Conservation (phyloP, 1,140 invertebrate species). For the Drosophila erecta region DNA sequence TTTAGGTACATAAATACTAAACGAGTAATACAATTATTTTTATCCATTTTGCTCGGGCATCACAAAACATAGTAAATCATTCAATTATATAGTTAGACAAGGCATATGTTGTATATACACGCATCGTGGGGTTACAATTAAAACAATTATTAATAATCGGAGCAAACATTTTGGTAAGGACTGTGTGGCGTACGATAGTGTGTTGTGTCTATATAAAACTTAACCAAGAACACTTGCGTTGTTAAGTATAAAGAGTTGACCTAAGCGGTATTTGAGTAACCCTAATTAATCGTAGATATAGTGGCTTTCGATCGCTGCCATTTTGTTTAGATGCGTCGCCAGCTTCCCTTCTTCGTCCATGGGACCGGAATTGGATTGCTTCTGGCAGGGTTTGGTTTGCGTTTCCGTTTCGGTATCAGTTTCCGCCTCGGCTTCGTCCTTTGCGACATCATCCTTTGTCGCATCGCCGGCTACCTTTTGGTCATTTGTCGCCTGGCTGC, state of each 20-base stretch:
- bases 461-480: neutral
- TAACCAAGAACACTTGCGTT: slow-evolving; percentile 53
- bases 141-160: slow-evolving; percentile 35
- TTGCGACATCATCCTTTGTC: slow-evolving; percentile 16
- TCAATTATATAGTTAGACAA: slow-evolving; percentile 31
- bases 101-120: slow-evolving; percentile 42
- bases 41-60: slow-evolving; percentile 47
- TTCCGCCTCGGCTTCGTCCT: slow-evolving; percentile 25
- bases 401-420: slow-evolving; percentile 31
- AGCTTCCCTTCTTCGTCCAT: slow-evolving; percentile 25
- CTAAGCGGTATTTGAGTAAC: slow-evolving; percentile 45
- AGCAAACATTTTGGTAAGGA: slow-evolving; percentile 47
- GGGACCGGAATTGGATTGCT: slow-evolving; percentile 22
- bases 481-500: slow-evolving; percentile 22
- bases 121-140: slow-evolving; percentile 31
- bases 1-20: slow-evolving; percentile 71
- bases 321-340: slow-evolving; percentile 15
- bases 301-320: slow-evolving; percentile 65
- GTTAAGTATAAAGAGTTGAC: slow-evolving; percentile 57
- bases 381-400: slow-evolving; percentile 26
- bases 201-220: slow-evolving; percentile 48
- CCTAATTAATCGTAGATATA: slow-evolving; percentile 57
- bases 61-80: slow-evolving; percentile 55
- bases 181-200: slow-evolving; percentile 46
- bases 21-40: slow-evolving; percentile 65